phyloP scores from a whole-genome alignment of 2,113 vertebrate genomes.

The Platanista minor region DNA sequence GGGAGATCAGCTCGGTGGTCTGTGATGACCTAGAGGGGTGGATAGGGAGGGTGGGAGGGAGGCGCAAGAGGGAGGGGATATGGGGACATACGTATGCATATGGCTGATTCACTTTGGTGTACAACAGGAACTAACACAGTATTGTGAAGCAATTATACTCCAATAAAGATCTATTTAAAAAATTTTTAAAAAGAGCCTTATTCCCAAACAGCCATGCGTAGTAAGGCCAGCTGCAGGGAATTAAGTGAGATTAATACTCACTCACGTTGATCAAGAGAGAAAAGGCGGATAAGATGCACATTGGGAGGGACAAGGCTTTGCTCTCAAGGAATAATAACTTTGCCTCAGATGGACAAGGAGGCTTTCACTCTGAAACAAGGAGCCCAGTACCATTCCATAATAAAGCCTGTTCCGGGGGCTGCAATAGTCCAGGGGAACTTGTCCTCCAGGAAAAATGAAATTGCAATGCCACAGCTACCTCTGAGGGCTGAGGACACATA shows the following conservation, averaged over 20 bases:
- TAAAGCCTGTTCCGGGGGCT: background rate
- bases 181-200: constrained; percentile 19
- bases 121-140: too few relatives aligned
- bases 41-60: too few relatives aligned
- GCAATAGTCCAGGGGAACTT: background rate
- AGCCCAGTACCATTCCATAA: background rate
- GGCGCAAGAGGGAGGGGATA: too few relatives aligned
- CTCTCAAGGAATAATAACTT: background rate
- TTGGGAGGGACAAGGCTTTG: background rate
- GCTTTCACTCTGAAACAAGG: background rate
- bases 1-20: too few relatives aligned
- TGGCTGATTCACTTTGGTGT: too few relatives aligned
- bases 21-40: too few relatives aligned
- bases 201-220: constrained; percentile 24
- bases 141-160: too few relatives aligned
- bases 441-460: background rate
- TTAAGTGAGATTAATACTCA: constrained; percentile 25
- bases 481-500: background rate
- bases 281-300: background rate
- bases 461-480: background rate
- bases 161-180: too few relatives aligned
- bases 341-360: background rate
- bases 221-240: constrained; percentile 58
- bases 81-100: too few relatives aligned
- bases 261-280: background rate